Percentiles rank a stretch among this genome's conserved stretches.
Conservation (phyloP, 2,113 vertebrate species). For the Microtus oregoni region DNA sequence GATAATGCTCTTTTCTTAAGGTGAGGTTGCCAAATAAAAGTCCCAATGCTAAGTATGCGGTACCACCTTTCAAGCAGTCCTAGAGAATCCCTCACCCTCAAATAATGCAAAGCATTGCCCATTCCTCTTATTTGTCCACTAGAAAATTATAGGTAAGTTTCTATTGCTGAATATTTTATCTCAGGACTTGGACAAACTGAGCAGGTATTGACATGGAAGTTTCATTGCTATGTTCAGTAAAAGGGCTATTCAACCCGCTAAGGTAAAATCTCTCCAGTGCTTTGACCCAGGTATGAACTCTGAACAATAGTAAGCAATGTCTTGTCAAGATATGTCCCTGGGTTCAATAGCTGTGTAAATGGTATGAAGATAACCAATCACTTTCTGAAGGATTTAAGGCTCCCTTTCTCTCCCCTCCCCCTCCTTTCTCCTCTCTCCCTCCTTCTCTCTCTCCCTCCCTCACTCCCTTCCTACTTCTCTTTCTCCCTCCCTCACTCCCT, state of each 20-base stretch:
- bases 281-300: not conserved
- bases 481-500: not conserved
- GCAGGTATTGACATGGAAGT: not conserved
- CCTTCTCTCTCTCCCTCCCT: not conserved
- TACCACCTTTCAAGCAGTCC: not conserved
- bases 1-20: not conserved
- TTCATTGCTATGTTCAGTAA: not conserved
- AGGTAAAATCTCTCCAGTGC: not conserved
- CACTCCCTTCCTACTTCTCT: accelerated
- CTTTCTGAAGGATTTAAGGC: not conserved
- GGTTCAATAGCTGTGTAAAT: not conserved
- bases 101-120: not conserved
- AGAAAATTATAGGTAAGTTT: not conserved
- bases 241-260: not conserved
- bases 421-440: not conserved
- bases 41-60: no score
- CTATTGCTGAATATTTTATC: not conserved
- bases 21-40: not conserved
- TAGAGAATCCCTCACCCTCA: not conserved
- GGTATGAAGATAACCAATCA: not conserved
- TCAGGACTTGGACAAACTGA: not conserved
- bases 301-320: not conserved
- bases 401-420: not conserved
- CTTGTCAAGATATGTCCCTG: not conserved
- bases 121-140: not conserved